These are phyloP conservation scores for Xiphophorus maculatus DNA, from an alignment of 2,113 vertebrate genomes.

Conservation along the genomic window DNA sequence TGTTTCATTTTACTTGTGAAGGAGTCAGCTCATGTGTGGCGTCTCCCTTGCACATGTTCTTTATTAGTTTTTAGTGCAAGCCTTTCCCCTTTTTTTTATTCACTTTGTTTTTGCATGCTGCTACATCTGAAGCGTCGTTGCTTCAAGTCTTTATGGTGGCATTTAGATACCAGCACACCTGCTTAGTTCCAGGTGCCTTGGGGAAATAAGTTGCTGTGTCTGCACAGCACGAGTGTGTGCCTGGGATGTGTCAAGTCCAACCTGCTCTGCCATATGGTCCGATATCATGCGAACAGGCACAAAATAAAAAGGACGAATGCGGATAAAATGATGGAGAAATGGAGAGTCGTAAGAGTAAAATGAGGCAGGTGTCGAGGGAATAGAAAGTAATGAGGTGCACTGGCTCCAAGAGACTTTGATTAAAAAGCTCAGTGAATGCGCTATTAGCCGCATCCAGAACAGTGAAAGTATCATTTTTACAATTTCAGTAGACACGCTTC, in stretches of 20 bases:
- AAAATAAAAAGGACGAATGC: constrained; percentile 32
- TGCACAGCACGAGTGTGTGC: constrained; percentile 50
- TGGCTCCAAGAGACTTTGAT: constrained; percentile 44
- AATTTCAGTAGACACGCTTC: background rate
- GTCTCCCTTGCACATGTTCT: constrained; percentile 50
- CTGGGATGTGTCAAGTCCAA: constrained; percentile 67
- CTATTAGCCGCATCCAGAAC: background rate
- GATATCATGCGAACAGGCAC: constrained; percentile 51
- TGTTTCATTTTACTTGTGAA: constrained; percentile 70
- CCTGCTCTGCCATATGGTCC: constrained; percentile 68
- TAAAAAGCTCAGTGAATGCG: constrained; percentile 2
- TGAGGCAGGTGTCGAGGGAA: constrained; percentile 30
- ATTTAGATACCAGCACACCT: constrained; percentile 66
- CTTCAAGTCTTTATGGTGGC: constrained; percentile 55
- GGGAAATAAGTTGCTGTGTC: constrained; percentile 71
- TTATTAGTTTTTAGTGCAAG: constrained; percentile 36
- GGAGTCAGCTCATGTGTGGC: constrained; percentile 50
- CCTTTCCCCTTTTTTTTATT: background rate
- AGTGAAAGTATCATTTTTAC: background rate
- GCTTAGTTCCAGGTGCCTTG: constrained; percentile 58
- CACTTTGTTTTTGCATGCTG: constrained; percentile 13
- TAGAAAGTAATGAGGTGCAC: constrained; percentile 35
- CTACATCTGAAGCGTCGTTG: constrained; percentile 60
- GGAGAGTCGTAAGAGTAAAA: constrained; percentile 21
- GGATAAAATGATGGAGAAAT: constrained; percentile 16